Conservation (phyloP, 2,113 vertebrate species). For the Scopus umbretta region DNA sequence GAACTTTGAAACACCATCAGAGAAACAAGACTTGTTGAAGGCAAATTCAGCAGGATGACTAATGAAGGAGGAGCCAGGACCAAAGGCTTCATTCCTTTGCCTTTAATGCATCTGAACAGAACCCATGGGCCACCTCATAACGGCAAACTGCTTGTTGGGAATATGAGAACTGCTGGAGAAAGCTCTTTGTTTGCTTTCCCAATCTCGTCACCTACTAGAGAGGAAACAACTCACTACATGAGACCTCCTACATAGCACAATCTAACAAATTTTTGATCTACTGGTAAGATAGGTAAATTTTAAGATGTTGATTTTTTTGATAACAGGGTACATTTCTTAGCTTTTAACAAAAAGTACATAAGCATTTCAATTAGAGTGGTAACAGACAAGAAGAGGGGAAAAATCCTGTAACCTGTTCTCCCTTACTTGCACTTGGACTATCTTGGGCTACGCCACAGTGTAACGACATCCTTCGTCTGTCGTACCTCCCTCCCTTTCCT, state of each 20-base stretch:
- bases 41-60: neutral
- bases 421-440: neutral
- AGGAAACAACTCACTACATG: neutral
- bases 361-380: neutral
- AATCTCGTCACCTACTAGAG: neutral
- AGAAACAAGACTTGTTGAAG: neutral
- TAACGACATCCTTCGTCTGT: neutral
- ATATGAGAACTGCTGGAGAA: neutral
- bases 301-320: neutral
- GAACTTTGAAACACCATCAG: neutral
- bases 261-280: neutral
- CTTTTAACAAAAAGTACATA: neutral
- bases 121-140: neutral
- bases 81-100: neutral
- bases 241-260: neutral
- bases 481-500: neutral
- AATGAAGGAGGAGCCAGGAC: neutral
- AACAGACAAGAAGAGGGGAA: neutral
- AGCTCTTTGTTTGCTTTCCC: rapidly evolving
- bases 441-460: neutral
- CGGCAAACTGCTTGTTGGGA: neutral
- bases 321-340: neutral
- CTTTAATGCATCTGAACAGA: neutral
- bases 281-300: neutral
- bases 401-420: neutral